These are phyloP conservation scores for Phyllostomus discolor DNA, from an alignment of 2,113 vertebrate species.

Conservation along the genomic window DNA sequence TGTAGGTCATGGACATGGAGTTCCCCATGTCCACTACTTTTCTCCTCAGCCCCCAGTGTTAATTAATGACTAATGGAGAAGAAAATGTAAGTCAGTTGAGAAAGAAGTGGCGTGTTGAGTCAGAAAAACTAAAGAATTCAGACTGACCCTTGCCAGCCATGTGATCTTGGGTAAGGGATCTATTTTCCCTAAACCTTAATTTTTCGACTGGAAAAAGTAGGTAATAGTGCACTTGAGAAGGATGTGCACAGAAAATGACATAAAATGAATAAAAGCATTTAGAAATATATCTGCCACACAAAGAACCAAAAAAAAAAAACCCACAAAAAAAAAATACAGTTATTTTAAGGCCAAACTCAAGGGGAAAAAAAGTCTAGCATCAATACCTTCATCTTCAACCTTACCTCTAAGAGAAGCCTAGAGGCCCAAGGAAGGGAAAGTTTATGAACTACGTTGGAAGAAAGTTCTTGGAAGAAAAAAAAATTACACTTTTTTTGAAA, in stretches of 20 bases:
- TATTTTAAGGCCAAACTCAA: background rate
- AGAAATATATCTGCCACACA: background rate
- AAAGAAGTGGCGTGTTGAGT: background rate
- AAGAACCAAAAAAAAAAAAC: background rate
- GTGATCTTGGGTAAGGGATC: background rate
- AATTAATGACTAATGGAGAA: background rate
- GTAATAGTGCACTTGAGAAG: background rate
- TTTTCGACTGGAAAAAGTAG: background rate
- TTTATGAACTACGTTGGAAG: background rate
- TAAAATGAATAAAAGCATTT: background rate
- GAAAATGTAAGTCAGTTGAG: background rate
- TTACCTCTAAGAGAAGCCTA: background rate
- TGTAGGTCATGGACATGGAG: rapidly evolving
- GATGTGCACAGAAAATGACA: background rate
- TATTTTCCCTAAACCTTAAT: background rate
- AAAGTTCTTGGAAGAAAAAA: background rate
- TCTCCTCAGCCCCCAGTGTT: background rate
- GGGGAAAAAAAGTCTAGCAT: background rate
- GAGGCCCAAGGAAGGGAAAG: background rate
- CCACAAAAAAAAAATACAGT: background rate
- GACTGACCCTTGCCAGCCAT: background rate
- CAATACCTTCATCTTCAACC: background rate
- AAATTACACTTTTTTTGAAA: background rate
- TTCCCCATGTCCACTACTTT: background rate
- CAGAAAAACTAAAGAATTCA: background rate